Conservation (phyloP, 2,797 vertebrate species). For the Synanceia verrucosa region DNA sequence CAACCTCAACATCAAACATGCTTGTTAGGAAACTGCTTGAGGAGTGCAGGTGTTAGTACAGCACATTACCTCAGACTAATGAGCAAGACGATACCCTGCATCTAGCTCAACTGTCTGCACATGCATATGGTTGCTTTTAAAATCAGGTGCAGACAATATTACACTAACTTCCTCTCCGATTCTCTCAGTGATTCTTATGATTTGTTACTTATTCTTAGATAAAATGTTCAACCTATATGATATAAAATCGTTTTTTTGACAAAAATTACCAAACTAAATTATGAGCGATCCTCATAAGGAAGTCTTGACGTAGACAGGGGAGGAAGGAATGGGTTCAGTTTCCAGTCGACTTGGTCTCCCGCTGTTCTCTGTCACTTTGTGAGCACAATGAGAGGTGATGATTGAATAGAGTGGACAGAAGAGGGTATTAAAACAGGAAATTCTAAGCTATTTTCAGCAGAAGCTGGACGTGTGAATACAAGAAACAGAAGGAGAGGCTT, state of each 20-base stretch:
- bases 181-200: neutral
- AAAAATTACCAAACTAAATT: neutral
- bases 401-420: neutral
- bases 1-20: neutral
- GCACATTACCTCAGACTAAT: neutral
- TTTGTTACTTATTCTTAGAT: neutral
- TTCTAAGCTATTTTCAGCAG: neutral
- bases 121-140: neutral
- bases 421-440: neutral
- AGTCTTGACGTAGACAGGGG: neutral
- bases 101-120: neutral
- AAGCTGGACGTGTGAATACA: neutral
- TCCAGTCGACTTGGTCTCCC: neutral
- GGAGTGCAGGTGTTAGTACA: conserved; percentile 18
- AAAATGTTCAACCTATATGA: neutral
- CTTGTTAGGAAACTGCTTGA: conserved; percentile 12
- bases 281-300: neutral
- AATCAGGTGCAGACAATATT: neutral
- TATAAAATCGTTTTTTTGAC: neutral
- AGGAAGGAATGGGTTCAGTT: conserved; percentile 8
- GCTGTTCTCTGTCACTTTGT: conserved; percentile 1
- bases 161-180: neutral
- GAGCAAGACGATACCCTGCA: neutral
- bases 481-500: neutral
- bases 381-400: neutral